These are phyloP conservation scores for Agrochola lota DNA, from an alignment of 2,888 invertebrate genomes.

Conservation along the genomic window DNA sequence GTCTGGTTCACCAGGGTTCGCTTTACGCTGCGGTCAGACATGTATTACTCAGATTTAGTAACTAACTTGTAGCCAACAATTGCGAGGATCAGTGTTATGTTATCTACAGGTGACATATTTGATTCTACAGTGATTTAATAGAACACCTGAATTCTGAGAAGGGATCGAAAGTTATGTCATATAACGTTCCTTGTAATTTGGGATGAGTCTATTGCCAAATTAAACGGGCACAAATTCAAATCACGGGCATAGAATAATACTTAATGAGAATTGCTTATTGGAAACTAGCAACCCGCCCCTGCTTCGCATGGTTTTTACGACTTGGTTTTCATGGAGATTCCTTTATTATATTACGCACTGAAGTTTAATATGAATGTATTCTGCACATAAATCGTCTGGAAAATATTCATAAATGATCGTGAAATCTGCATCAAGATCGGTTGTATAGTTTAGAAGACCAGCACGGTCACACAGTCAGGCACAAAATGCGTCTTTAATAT, in stretches of 20 bases:
- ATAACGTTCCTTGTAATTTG: not conserved
- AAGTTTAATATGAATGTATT: not conserved
- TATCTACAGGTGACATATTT: not conserved
- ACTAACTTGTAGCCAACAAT: not conserved
- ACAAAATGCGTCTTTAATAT: not conserved
- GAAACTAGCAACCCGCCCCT: too few species aligned
- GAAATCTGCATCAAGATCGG: too few species aligned
- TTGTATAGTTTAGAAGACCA: not conserved
- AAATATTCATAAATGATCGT: not conserved
- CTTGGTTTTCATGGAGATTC: not conserved
- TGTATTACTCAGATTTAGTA: not conserved
- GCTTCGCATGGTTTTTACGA: not conserved
- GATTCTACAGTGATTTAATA: not conserved
- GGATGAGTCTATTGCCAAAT: not conserved
- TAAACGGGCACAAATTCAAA: not conserved
- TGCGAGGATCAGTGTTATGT: not conserved
- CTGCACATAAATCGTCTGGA: not conserved
- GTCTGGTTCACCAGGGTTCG: slow-evolving; percentile 1
- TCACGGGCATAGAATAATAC: too few species aligned
- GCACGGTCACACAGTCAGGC: too few species aligned
- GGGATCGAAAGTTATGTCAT: not conserved
- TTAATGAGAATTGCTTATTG: not conserved
- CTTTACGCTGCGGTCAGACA: slow-evolving; percentile 5
- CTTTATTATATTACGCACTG: not conserved
- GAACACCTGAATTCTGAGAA: not conserved